phyloP scores from a whole-genome alignment of 2,113 vertebrate genomes.

The Phyllopteryx taeniolatus region DNA sequence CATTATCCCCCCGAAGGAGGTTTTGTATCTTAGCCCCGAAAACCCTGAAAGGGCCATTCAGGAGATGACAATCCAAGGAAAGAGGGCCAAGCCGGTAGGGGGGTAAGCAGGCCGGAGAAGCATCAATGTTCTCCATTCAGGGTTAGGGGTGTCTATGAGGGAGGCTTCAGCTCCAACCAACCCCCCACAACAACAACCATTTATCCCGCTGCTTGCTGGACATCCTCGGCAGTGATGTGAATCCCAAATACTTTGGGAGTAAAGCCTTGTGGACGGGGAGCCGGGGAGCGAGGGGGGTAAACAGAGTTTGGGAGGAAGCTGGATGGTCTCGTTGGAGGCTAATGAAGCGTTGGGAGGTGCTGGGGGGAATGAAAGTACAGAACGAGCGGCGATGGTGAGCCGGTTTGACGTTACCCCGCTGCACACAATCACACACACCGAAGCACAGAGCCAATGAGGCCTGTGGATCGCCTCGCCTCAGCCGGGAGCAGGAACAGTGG shows the following conservation, averaged over 20 bases:
- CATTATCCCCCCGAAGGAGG: constrained; percentile 60
- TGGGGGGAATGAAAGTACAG: constrained; percentile 55
- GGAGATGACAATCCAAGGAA: constrained; percentile 64
- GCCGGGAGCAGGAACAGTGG: constrained; percentile 13
- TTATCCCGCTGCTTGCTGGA: constrained; percentile 44
- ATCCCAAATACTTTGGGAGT: constrained; percentile 57
- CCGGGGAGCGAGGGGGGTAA: neutral
- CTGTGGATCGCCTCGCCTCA: constrained; percentile 22
- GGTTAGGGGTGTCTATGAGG: constrained; percentile 53
- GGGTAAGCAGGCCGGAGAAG: constrained; percentile 45
- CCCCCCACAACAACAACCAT: constrained; percentile 39
- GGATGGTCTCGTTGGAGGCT: constrained; percentile 63
- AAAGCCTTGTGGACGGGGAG: neutral
- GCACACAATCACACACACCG: constrained; percentile 62
- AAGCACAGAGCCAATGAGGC: constrained; percentile 54
- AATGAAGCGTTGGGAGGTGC: constrained; percentile 67
- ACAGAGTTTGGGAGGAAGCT: constrained; percentile 31
- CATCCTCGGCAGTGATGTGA: constrained; percentile 62
- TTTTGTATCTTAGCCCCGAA: constrained; percentile 60
- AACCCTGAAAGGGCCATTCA: constrained; percentile 74
- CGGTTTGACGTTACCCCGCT: constrained; percentile 66
- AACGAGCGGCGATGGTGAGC: constrained; percentile 62
- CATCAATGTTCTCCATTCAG: constrained; percentile 73
- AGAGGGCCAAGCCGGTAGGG: constrained; percentile 41
- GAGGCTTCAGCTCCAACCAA: constrained; percentile 57